A percentile compares a stretch with the other conserved stretches of the same genome.
Conservation (phyloP, 2,797 vertebrate species). For the Lepilemur ruficaudatus region DNA sequence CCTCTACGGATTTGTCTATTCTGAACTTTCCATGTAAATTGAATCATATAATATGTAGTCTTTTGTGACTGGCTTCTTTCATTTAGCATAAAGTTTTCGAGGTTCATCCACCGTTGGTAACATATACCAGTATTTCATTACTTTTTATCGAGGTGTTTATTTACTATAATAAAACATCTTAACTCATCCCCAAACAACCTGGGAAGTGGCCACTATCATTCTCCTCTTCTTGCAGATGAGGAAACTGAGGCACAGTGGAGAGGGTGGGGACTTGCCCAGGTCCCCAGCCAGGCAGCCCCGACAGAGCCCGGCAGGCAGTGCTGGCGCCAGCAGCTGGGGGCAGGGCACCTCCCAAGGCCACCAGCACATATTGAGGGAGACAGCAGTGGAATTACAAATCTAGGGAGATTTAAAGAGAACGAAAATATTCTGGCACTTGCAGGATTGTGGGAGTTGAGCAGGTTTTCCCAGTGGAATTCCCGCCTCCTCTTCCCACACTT, state of each 20-base stretch:
- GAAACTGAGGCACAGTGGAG: not conserved
- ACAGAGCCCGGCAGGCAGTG: not conserved
- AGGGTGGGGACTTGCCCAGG: not conserved
- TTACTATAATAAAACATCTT: not conserved
- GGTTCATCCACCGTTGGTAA: not conserved
- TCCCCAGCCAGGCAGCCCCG: not conserved
- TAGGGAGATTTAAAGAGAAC: conserved; percentile 60
- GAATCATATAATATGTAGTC: not conserved
- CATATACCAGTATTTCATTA: not conserved
- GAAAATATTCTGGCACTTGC: conserved; percentile 63
- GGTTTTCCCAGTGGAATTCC: conserved; percentile 70
- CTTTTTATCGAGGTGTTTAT: not conserved
- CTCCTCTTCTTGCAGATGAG: not conserved
- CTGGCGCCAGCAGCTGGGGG: not conserved
- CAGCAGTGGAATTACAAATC: conserved; percentile 60
- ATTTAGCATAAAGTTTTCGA: not conserved
- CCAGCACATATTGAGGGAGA: conserved; percentile 23
- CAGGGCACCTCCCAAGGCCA: conserved; percentile 15
- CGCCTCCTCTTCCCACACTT: not conserved
- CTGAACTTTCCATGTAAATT: not conserved
- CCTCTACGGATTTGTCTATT: not conserved
- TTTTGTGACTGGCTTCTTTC: not conserved
- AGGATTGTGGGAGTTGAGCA: conserved; percentile 56
- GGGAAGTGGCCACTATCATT: not conserved
- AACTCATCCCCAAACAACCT: not conserved